Evolutionary conservation across 1,140 invertebrate genomes (phyloP).

Genomic region (Chrysopa pallens): DNA sequence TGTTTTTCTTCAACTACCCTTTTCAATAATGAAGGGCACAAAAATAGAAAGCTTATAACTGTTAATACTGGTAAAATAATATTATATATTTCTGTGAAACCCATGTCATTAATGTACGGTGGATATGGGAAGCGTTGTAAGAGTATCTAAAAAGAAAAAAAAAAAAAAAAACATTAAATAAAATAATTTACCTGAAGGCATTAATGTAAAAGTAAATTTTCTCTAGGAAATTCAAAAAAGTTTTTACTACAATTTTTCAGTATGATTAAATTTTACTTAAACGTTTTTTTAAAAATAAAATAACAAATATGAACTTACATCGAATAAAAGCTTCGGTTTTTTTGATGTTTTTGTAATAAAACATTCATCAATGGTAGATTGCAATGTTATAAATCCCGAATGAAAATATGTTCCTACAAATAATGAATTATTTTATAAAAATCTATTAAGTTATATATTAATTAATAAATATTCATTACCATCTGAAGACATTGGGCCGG

Average conservation of each 20-base stretch:
- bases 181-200: no score
- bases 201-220: no score
- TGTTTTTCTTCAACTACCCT: conserved; percentile 21
- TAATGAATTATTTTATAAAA: conserved; percentile 3
- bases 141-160: conserved; percentile 4
- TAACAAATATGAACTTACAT: no score
- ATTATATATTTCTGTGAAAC: conserved; percentile 11
- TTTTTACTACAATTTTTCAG: no score
- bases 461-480: no score
- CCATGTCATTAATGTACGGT: conserved; percentile 14
- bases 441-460: no score
- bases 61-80: conserved; percentile 15
- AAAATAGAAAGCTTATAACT: conserved; percentile 17
- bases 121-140: conserved; percentile 19
- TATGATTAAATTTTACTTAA: no score
- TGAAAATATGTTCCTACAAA: conserved; percentile 11
- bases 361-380: conserved; percentile 14
- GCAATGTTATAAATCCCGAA: conserved; percentile 14
- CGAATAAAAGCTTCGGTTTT: no score
- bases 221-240: no score
- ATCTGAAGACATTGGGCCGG: no score
- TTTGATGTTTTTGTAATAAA: conserved; percentile 11
- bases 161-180: no score
- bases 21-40: conserved; percentile 17
- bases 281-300: no score